phyloP scores from a whole-genome alignment of 1,140 invertebrate species.

The Cydia amplana region DNA sequence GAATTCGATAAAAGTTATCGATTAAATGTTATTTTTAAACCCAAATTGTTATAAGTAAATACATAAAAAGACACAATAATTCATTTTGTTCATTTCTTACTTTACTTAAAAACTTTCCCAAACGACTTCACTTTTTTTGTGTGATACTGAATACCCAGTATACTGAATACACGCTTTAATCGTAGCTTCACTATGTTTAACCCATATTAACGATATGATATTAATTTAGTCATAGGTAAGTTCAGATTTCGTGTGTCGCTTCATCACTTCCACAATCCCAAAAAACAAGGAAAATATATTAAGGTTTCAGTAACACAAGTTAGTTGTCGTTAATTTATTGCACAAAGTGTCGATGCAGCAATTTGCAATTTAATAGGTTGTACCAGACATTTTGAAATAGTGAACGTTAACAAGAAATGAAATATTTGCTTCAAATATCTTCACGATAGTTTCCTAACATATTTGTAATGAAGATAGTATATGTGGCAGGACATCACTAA shows the following conservation, averaged over 20 bases:
- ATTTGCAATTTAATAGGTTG: slow-evolving; percentile 28
- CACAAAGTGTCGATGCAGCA: slow-evolving; percentile 16
- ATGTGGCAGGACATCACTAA: slow-evolving; percentile 42
- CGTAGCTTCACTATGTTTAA: no score
- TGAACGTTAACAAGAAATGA: slow-evolving; percentile 32
- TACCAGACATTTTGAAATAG: slow-evolving; percentile 26
- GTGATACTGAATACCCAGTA: no score
- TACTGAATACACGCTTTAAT: no score
- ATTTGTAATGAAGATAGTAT: slow-evolving; percentile 58
- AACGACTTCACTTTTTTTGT: no score
- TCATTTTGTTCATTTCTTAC: no score
- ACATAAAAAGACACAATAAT: no score
- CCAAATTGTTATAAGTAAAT: no score
- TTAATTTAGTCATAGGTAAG: no score
- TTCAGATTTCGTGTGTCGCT: no score
- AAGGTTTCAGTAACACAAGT: slow-evolving; percentile 9
- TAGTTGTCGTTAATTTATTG: slow-evolving; percentile 17
- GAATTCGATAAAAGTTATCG: slow-evolving; percentile 11
- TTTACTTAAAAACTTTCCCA: no score
- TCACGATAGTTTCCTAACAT: slow-evolving; percentile 31
- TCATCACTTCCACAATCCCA: background rate
- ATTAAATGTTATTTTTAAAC: background rate
- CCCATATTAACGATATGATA: no score
- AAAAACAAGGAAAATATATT: background rate
- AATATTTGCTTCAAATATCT: slow-evolving; percentile 26